Evolutionary conservation across 2,888 invertebrate species (phyloP), one percentile per base, ranked within the genome.

Genomic region (Sturmia bella): DNA sequence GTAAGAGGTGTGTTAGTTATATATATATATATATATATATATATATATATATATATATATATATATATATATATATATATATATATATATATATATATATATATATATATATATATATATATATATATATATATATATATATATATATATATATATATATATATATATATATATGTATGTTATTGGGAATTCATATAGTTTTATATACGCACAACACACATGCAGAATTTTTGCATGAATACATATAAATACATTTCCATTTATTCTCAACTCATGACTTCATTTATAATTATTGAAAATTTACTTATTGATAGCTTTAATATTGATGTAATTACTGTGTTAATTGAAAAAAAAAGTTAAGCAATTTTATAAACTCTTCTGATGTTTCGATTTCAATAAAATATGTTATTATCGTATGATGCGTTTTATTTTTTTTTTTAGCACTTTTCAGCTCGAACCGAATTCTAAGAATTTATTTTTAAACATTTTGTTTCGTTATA

Each of bases 191-290:
- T 13, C 21, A 50, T 45, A 45, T 6, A 48, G 11, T 48, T 19
- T 19, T 48, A 15, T 48, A 19, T 19, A 19, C 11, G 17, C 4
- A 19, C 6, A 17, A 7, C 6, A 11, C 19, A 48, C 9, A 37
- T 12, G n/a, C n/a, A n/a, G n/a, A n/a, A n/a, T 12, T 15, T 45
- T 15, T 11, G 27, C 45, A 43, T 24, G 17, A 27, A 17, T 41
- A 13, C 3, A 41, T 41, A 59, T 61, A 39, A 69, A 56, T 45
- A 69, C 56, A 69, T 56, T 43, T 56, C n/a, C 2, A 21, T 69
- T 45, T 69, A 6, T 19, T 37, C 19, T 50, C 21, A 21, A n/a
- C 5, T 21, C 21, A 39, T 37, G 21, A 19, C 9, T 37, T 50
- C 37, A 32, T 68, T 52, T 66, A 66, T 17, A 21, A 39, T 52